Base-by-base conservation (phyloP, 2,888 invertebrate genomes). In the Lithophane semibrunnea region DNA sequence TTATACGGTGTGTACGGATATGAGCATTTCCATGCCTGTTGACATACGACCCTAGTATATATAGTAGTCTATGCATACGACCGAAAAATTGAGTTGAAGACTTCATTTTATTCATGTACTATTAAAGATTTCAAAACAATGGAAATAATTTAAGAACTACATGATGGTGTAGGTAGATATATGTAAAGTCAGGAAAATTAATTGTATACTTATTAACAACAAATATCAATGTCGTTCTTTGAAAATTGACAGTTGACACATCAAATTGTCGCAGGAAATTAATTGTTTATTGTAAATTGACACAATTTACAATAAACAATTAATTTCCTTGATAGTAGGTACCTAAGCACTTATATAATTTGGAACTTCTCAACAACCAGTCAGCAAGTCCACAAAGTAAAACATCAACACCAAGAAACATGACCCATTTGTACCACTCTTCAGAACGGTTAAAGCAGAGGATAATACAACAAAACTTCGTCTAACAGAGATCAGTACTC, bases 391-490 rank as follows among this genome's bases (percentile, higher is more conserved):
- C 7, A 13, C 1, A 58, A n/a, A 52, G n/a, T 73, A 80, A 58
- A 72, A 65, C n/a, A 52, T 52, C 13, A 42, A 58, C 42, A 52
- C 1, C 13, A 72, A 63, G 54, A 52, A 29, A 80, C 58, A 44
- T 52, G 42, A 37, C 8, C 29, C 42, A 21, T 73, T 80, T 65
- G n/a, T 37, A 37, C 44, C 13, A 77, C 8, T 78, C n/a, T 24
- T 42, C 24, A 18, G 13, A 56, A 29, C 44, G 8, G 2, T 37
- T 58, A 64, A 44, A 80, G 3, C 52, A 52, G 56, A 73, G 56
- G n/a, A 42, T 56, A 77, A 52, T 37, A 58, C 29, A 60, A 21
- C 52, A 37, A 64, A 83, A 83, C 52, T 80, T 80, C 54, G 49
- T 42, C 52, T 37, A 29, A 70, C 37, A 49, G 44, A 13, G 37